phyloP scores from a whole-genome alignment of 2,797 vertebrate species.

The Sciurus vulgaris region DNA sequence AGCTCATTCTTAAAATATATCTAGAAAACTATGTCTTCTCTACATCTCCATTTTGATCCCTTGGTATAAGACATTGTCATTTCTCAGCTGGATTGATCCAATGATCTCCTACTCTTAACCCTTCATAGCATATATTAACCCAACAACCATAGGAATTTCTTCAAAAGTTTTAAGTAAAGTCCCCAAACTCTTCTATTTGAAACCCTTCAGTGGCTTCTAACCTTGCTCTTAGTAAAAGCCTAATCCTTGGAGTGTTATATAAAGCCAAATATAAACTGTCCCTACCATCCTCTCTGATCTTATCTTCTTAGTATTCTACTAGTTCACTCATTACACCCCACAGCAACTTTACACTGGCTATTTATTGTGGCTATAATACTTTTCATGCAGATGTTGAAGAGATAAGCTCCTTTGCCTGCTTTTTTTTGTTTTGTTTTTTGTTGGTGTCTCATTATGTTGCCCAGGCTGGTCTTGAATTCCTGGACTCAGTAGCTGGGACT shows the following conservation, averaged over 20 bases:
- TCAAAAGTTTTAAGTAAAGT: conserved; percentile 4
- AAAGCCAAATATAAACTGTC: neutral
- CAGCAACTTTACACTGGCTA: neutral
- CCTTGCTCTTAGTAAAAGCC: neutral
- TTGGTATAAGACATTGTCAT: neutral
- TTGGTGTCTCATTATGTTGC: neutral
- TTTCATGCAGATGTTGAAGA: neutral
- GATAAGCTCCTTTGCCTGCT: neutral
- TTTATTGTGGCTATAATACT: neutral
- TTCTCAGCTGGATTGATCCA: neutral
- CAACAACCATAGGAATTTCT: neutral
- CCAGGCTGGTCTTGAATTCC: neutral
- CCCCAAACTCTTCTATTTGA: neutral
- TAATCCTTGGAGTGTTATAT: neutral
- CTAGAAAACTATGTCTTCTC: neutral
- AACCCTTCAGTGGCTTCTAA: neutral
- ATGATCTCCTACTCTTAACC: neutral
- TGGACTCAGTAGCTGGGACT: neutral
- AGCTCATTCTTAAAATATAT: conserved; percentile 18
- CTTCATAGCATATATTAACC: neutral
- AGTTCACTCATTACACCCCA: neutral
- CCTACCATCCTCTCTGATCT: neutral
- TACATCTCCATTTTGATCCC: neutral
- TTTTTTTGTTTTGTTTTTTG: neutral
- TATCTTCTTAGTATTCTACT: neutral